Base-by-base conservation (phyloP, 2,113 vertebrate genomes). In the Myiopsitta monachus region DNA sequence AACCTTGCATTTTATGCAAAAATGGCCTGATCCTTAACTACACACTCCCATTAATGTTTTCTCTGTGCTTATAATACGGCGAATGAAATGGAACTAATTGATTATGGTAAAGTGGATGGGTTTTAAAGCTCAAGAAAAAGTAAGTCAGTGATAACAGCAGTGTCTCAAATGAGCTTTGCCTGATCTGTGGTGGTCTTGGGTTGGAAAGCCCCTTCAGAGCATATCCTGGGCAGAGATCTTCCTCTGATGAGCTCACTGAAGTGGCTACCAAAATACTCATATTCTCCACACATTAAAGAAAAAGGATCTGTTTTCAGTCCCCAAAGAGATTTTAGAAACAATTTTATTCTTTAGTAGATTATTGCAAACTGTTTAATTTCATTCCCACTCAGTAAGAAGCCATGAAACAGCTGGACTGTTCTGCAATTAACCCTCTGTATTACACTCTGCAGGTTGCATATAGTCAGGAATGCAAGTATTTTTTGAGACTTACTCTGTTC, bases 1-100 rank as follows among this genome's bases (percentile, higher is more conserved):
- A 9, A 64, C 36, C 33, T 88, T 78, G 31, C 11, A 28, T 84
- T 87, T 93, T 84, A 67, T 23, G 64, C 11, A 18, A 51, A 84
- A 81, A 4, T 0, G 0, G 10, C 14, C 16, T 66, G 46, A 69
- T 80, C 55, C 55, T 72, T 75, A 88, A 90, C 61, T 54, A 49
- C 27, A 68, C 2, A 18, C 1, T 88, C 15, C 10, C 3, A 61
- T 83, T 88, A 86, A 49, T 72, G 61, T 49, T 78, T 96, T 64
- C 27, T 93, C 33, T 49, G 16, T 64, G 10, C 26, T 75, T 73
- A 5, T 47, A 93, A 70, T 67, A 55, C 0, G 0, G 10, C 59
- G 41, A 94, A 54, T 81, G n/a, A 93, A 93, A 78, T 24, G 11
- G 75, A 94, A 90, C 90, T 43, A 86, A 90, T 80, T 69, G 46